Conservation (phyloP, 2,113 vertebrate genomes). For the Zosterops pallidus region DNA sequence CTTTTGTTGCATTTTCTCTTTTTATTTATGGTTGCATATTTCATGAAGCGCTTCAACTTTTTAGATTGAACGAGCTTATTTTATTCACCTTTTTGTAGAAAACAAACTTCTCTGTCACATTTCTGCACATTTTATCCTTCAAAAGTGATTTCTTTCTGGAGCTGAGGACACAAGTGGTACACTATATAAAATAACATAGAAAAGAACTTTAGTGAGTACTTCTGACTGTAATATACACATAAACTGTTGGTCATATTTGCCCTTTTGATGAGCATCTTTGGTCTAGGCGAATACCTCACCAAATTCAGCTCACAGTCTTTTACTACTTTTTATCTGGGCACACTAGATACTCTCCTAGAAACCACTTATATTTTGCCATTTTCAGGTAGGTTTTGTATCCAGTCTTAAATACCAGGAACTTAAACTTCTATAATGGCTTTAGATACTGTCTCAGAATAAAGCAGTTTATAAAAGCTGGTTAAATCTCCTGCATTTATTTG, state of each 20-base stretch:
- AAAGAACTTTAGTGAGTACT: background rate
- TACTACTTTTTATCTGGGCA: background rate
- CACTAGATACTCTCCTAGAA: background rate
- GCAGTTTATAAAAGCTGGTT: background rate
- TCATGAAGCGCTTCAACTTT: background rate
- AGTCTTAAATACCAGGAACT: background rate
- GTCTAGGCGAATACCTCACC: background rate
- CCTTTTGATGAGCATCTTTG: background rate
- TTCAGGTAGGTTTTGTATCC: background rate
- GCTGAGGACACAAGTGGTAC: background rate
- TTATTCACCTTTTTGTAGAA: background rate
- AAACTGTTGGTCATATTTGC: background rate
- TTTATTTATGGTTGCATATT: background rate
- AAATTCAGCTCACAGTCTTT: background rate
- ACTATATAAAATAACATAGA: background rate
- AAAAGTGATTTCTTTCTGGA: background rate
- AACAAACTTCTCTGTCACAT: background rate
- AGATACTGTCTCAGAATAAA: background rate
- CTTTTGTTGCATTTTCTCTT: background rate
- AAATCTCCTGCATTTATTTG: background rate
- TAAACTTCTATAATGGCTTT: background rate
- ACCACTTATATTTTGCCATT: background rate
- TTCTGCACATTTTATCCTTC: background rate
- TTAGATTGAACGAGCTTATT: background rate
- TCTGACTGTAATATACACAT: background rate